Percentiles rank a stretch among this genome's conserved stretches.
phyloP scores from a whole-genome alignment of 1,140 invertebrate species.

The Sycophaga agraensis region DNA sequence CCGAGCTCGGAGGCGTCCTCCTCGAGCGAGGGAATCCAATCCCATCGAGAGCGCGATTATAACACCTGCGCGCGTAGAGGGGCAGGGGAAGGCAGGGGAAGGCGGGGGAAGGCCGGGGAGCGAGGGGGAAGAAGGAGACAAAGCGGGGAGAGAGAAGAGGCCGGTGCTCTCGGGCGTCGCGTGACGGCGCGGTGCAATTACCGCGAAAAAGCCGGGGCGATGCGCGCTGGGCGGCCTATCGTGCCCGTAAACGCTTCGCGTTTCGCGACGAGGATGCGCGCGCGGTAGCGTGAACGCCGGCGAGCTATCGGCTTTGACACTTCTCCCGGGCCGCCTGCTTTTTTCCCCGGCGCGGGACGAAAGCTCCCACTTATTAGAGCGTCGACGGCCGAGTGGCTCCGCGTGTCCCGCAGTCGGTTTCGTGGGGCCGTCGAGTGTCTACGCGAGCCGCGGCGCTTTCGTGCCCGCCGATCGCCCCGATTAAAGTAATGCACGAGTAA shows the following conservation, averaged over 20 bases:
- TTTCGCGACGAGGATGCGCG: constrained; percentile 30
- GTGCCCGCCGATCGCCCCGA: too few species aligned
- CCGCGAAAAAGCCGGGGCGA: constrained; percentile 38
- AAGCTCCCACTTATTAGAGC: too few species aligned
- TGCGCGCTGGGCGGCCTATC: constrained; percentile 39
- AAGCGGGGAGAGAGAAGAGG: too few species aligned
- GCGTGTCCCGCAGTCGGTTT: too few species aligned
- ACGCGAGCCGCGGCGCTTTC: too few species aligned
- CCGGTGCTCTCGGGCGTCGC: constrained; percentile 45
- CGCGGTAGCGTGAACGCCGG: neutral
- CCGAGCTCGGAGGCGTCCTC: too few species aligned
- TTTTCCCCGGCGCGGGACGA: neutral
- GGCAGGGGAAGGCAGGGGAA: too few species aligned
- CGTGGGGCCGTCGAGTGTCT: too few species aligned
- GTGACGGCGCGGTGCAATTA: constrained; percentile 54
- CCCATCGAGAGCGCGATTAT: constrained; percentile 15
- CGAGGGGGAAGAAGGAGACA: too few species aligned
- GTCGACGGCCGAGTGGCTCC: too few species aligned
- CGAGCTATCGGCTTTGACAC: constrained; percentile 9
- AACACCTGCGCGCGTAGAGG: constrained; percentile 7
- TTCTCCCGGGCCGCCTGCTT: constrained; percentile 16
- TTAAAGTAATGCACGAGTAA: too few species aligned
- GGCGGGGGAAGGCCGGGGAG: too few species aligned
- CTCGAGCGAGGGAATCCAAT: neutral
- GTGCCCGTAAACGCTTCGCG: constrained; percentile 50